Percentiles rank a stretch among this genome's conserved stretches.
These are phyloP conservation scores for Callochromis pleurospilus DNA, from an alignment of 2,113 vertebrate genomes.

Conservation along the genomic window DNA sequence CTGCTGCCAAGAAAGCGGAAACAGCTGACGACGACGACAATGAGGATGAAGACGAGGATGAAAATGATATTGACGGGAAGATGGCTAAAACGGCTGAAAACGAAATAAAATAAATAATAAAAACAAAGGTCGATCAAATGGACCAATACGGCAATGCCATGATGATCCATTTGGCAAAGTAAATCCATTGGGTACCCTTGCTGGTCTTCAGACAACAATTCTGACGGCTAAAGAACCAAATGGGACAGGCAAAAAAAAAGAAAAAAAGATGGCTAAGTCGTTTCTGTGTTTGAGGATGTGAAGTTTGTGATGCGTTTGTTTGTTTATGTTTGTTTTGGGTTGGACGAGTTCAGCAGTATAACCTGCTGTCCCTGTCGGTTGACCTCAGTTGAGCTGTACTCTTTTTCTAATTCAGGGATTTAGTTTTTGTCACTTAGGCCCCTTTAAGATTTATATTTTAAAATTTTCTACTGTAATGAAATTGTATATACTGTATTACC, in stretches of 20 bases:
- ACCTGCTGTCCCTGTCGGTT: conserved; percentile 49
- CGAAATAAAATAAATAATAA: too few species aligned
- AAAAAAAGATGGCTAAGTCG: conserved; percentile 76
- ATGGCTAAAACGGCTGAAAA: conserved; percentile 66
- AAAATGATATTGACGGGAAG: conserved; percentile 43
- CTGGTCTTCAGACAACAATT: too few species aligned
- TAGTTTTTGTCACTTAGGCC: conserved; percentile 39
- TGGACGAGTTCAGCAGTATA: conserved; percentile 29
- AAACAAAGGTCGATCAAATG: too few species aligned
- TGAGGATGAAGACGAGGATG: conserved; percentile 67
- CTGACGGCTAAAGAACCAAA: too few species aligned
- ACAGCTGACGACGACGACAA: conserved; percentile 62
- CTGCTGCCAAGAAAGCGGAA: neutral
- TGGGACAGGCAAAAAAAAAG: too few species aligned
- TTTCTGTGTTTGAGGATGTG: conserved; percentile 71
- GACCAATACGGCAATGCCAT: too few species aligned
- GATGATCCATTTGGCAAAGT: too few species aligned
- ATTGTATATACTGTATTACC: too few species aligned
- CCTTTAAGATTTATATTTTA: neutral
- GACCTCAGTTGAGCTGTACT: conserved; percentile 69
- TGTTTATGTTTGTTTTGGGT: conserved; percentile 27
- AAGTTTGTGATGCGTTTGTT: conserved; percentile 81
- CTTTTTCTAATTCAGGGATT: conserved; percentile 46
- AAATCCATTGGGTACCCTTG: too few species aligned
- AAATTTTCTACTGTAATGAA: too few species aligned